phyloP scores from a whole-genome alignment of 2,797 vertebrate genomes.

The Pipistrellus pygmaeus region DNA sequence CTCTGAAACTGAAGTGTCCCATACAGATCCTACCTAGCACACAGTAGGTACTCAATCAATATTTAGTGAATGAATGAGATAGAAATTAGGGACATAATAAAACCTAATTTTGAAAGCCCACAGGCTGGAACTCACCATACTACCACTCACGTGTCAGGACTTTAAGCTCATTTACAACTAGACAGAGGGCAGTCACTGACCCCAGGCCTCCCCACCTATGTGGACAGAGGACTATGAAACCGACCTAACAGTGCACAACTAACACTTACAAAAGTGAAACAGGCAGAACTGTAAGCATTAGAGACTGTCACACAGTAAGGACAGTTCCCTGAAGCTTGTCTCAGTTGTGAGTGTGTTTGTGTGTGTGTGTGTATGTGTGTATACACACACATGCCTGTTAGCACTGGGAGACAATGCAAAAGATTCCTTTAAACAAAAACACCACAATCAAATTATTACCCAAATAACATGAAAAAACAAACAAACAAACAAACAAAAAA shows the following conservation, averaged over 20 bases:
- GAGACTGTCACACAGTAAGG: neutral
- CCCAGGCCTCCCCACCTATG: fast-evolving
- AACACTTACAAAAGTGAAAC: neutral
- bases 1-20: neutral
- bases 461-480: neutral
- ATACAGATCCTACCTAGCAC: neutral
- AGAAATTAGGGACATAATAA: neutral
- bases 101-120: neutral
- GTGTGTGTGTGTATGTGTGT: neutral
- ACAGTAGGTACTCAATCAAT: neutral
- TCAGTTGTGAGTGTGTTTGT: fast-evolving
- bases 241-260: fast-evolving
- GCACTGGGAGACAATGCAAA: neutral
- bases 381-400: neutral
- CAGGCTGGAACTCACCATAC: fast-evolving
- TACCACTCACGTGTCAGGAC: too few species aligned
- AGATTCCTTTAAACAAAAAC: neutral
- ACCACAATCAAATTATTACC: neutral
- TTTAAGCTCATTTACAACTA: neutral
- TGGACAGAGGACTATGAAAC: neutral
- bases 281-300: fast-evolving
- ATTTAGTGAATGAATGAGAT: fast-evolving
- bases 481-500: neutral
- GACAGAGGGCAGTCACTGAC: neutral
- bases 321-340: neutral